phyloP scores from a whole-genome alignment of 1,140 invertebrate genomes.

The Druon quercuslanigerum region DNA sequence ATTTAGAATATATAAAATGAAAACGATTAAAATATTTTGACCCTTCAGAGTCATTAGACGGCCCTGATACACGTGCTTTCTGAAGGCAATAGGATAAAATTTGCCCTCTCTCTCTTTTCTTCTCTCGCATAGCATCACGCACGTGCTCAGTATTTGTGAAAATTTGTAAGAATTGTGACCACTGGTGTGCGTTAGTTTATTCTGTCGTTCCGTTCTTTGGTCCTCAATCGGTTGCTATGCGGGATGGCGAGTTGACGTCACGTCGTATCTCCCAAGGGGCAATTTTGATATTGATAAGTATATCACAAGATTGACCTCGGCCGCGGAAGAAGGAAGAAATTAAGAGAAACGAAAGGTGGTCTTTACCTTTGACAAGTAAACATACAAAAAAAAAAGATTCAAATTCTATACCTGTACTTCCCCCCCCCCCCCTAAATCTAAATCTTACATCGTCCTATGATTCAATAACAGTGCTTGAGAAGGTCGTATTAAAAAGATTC shows the following conservation, averaged over 20 bases:
- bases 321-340: neutral
- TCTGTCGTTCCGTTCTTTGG: conserved; percentile 54
- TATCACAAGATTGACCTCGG: conserved; percentile 39
- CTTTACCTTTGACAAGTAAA: too few species aligned
- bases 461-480: too few species aligned
- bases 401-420: too few species aligned
- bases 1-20: too few species aligned
- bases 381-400: too few species aligned
- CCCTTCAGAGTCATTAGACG: too few species aligned
- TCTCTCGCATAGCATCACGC: conserved; percentile 44
- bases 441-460: too few species aligned
- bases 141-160: conserved; percentile 28
- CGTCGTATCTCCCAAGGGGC: conserved; percentile 56
- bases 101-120: conserved; percentile 38
- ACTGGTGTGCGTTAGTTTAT: too few species aligned
- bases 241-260: conserved; percentile 65
- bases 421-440: too few species aligned
- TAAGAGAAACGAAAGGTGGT: neutral
- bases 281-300: conserved; percentile 70
- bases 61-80: conserved; percentile 14
- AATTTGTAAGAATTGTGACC: conserved; percentile 21
- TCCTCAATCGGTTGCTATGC: conserved; percentile 68
- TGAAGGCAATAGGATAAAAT: conserved; percentile 14
- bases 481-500: too few species aligned
- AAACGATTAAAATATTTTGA: too few species aligned